phyloP scores from a whole-genome alignment of 2,113 vertebrate species.

The Notechis scutatus region DNA sequence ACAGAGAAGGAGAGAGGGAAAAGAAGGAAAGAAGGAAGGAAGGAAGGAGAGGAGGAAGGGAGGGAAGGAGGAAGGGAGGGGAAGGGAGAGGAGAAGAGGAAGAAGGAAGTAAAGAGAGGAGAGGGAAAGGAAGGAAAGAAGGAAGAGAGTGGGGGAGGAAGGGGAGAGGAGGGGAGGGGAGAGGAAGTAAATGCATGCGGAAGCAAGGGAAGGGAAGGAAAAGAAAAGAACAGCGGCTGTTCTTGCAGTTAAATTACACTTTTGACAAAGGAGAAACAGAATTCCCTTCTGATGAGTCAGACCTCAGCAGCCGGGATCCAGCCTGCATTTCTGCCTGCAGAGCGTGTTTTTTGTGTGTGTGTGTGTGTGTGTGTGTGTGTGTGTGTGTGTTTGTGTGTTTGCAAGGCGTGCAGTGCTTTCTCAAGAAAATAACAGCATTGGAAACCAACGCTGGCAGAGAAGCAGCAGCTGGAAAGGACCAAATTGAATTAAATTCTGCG shows the following conservation, averaged over 20 bases:
- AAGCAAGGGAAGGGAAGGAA: background rate
- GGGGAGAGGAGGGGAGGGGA: no score
- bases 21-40: no score
- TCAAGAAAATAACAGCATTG: conserved; percentile 32
- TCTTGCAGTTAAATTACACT: conserved; percentile 50
- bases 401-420: conserved; percentile 26
- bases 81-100: conserved; percentile 26
- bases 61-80: no score
- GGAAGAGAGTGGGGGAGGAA: no score
- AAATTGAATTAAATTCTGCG: conserved; percentile 24
- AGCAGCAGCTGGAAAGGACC: conserved; percentile 36
- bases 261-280: conserved; percentile 56
- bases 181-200: no score
- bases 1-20: no score
- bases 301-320: conserved; percentile 59
- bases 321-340: conserved; percentile 54
- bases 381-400: background rate
- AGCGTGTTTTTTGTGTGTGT: background rate
- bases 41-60: no score
- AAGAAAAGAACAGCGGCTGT: conserved; percentile 57
- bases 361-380: no score
- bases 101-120: conserved; percentile 34
- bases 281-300: conserved; percentile 66
- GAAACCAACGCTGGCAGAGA: background rate
- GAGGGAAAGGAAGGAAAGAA: no score